phyloP scores from a whole-genome alignment of 2,888 invertebrate genomes.

The Leistus spinibarbis region DNA sequence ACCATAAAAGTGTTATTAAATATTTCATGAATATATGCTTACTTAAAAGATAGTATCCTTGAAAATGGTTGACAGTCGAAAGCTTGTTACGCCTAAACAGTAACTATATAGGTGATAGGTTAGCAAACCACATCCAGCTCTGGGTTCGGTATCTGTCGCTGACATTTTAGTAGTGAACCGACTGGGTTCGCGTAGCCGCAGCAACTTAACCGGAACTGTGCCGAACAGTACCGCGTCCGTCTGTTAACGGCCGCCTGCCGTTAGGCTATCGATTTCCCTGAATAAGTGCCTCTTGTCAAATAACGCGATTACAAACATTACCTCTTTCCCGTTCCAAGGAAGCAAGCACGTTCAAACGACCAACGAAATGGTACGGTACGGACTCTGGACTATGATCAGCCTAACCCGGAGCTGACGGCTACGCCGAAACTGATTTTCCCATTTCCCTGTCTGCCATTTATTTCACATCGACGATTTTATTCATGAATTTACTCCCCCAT shows the following conservation, averaged over 20 bases:
- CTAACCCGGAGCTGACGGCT: not conserved
- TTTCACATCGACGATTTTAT: slow-evolving; percentile 3
- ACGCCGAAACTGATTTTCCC: not conserved
- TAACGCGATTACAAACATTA: slow-evolving; percentile 27
- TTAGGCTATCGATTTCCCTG: slow-evolving; percentile 28
- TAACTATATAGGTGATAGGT: not conserved
- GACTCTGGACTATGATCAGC: not conserved
- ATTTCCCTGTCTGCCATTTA: not conserved
- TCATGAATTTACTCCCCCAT: not conserved
- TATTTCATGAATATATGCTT: not conserved
- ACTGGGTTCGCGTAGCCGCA: not conserved
- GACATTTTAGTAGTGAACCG: slow-evolving; percentile 11
- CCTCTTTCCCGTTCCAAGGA: slow-evolving; percentile 9
- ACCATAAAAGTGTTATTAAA: too few species aligned
- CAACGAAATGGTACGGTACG: not conserved
- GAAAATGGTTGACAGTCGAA: not conserved
- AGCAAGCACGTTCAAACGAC: not conserved
- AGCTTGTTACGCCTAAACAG: not conserved
- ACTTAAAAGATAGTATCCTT: not conserved
- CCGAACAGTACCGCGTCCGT: slow-evolving; percentile 9
- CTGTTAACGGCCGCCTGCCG: slow-evolving; percentile 10
- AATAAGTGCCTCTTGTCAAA: slow-evolving; percentile 26
- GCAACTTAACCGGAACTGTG: slow-evolving; percentile 26
- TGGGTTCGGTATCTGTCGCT: not conserved
- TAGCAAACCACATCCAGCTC: not conserved